phyloP scores from a whole-genome alignment of 2,888 invertebrate species.

The Coenonympha glycerion region DNA sequence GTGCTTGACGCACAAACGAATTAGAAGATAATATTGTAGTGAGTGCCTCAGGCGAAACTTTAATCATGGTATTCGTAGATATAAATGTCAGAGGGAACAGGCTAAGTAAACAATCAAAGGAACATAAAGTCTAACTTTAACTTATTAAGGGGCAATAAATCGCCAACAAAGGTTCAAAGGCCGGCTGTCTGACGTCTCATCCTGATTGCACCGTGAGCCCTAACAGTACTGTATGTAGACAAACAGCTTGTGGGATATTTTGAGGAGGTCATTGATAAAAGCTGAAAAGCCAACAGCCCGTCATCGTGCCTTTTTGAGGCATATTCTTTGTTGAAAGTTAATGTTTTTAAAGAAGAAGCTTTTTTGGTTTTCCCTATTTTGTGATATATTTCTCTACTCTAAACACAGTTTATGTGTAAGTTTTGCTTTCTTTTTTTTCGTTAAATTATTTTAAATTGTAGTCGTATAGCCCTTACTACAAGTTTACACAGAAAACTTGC shows the following conservation, averaged over 20 bases:
- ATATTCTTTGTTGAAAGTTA: too few species aligned
- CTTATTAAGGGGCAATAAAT: constrained; percentile 33
- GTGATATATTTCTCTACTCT: too few species aligned
- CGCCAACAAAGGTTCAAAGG: constrained; percentile 45
- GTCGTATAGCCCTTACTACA: too few species aligned
- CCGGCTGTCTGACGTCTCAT: constrained; percentile 38
- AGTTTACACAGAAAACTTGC: too few species aligned
- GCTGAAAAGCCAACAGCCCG: background rate
- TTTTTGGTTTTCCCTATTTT: too few species aligned
- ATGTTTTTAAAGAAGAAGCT: too few species aligned
- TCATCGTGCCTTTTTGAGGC: too few species aligned
- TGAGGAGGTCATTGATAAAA: background rate
- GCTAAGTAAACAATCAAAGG: constrained; percentile 31
- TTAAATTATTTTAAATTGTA: too few species aligned
- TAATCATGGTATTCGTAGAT: constrained; percentile 1
- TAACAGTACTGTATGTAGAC: constrained; percentile 36
- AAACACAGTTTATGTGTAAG: too few species aligned
- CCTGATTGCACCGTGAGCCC: constrained; percentile 50
- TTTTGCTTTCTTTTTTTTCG: too few species aligned
- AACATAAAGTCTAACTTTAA: constrained; percentile 30
- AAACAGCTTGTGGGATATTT: background rate
- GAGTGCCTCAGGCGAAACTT: background rate
- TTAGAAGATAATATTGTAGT: too few species aligned
- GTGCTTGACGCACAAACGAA: too few species aligned
- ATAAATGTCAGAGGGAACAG: constrained; percentile 5